phyloP scores from a whole-genome alignment of 1,140 invertebrate genomes.

The Bombus picipes region DNA sequence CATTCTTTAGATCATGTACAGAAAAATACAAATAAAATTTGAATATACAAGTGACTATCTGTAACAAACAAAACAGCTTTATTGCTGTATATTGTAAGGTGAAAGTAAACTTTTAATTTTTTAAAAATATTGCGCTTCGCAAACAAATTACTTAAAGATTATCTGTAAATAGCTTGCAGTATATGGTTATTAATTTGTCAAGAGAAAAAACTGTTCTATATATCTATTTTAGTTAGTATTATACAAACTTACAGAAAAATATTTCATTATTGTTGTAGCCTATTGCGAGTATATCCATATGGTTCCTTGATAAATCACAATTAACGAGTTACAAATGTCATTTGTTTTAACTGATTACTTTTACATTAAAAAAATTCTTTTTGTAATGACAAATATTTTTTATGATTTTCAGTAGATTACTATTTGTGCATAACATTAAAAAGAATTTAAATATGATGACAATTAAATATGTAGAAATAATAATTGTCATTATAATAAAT shows the following conservation, averaged over 20 bases:
- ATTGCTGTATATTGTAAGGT: neutral
- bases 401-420: neutral
- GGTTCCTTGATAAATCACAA: slow-evolving; percentile 2
- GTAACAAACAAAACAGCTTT: slow-evolving; percentile 36
- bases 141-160: neutral
- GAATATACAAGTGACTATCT: slow-evolving; percentile 61
- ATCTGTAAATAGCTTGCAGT: neutral
- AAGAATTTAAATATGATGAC: neutral
- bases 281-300: neutral
- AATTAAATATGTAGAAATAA: slow-evolving; percentile 18
- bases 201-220: slow-evolving; percentile 10
- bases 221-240: neutral
- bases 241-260: slow-evolving; percentile 24
- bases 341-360: neutral
- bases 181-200: neutral
- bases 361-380: neutral
- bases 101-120: neutral
- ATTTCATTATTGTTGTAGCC: neutral
- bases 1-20: slow-evolving; percentile 80
- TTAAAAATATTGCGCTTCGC: neutral
- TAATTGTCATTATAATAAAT: neutral
- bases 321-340: neutral
- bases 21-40: slow-evolving; percentile 78
- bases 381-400: neutral
- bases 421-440: neutral